These are phyloP conservation scores for Metallyticus violacea DNA, from an alignment of 2,888 invertebrate genomes.

Conservation along the genomic window DNA sequence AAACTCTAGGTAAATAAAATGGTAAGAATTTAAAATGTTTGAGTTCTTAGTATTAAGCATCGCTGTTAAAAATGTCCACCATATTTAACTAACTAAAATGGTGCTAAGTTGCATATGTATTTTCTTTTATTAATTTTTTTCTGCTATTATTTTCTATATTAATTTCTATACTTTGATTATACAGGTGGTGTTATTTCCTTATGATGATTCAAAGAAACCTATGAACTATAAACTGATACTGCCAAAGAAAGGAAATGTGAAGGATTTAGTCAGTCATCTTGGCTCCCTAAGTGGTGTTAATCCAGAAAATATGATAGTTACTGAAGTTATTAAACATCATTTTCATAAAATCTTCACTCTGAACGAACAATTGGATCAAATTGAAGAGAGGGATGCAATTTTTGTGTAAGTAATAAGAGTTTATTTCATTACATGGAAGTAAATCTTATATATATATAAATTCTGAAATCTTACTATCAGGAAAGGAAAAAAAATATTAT, in stretches of 20 bases:
- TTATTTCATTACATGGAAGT: background rate
- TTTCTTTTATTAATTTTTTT: no score
- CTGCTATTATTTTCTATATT: no score
- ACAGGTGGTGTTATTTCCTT: constrained; percentile 12
- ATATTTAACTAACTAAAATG: no score
- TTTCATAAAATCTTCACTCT: constrained; percentile 49
- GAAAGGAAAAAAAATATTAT: no score
- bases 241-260: constrained; percentile 47
- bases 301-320: constrained; percentile 46
- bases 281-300: constrained; percentile 41
- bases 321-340: constrained; percentile 50
- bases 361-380: constrained; percentile 46
- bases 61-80: no score
- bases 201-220: constrained; percentile 33
- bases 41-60: no score
- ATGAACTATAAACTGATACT: constrained; percentile 47
- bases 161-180: background rate
- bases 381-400: constrained; percentile 49
- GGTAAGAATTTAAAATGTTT: no score
- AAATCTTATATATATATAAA: no score
- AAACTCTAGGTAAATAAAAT: no score
- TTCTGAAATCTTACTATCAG: no score
- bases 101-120: no score
- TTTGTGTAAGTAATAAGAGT: constrained; percentile 41
- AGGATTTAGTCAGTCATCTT: constrained; percentile 47